Conservation (phyloP, 2,113 vertebrate genomes). For the Echinops telfairi region DNA sequence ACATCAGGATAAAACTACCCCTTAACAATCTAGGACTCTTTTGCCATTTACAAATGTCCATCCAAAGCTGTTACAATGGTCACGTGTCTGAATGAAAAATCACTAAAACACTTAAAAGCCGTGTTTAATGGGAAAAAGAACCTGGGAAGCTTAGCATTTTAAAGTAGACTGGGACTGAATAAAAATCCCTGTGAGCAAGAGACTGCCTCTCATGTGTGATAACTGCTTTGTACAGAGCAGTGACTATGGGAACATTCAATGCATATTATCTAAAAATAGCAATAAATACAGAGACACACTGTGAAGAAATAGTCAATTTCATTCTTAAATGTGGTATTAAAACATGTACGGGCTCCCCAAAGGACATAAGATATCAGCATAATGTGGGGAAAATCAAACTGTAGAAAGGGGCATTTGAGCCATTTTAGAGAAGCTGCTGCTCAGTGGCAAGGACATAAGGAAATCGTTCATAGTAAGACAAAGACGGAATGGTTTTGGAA, state of each 20-base stretch:
- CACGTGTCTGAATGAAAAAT: conserved; percentile 9
- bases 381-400: conserved; percentile 62
- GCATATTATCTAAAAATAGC: conserved; percentile 55
- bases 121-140: conserved; percentile 28
- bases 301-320: conserved; percentile 61
- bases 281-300: conserved; percentile 35
- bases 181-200: conserved; percentile 52
- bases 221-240: conserved; percentile 49
- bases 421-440: conserved; percentile 35
- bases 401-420: conserved; percentile 33
- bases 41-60: conserved; percentile 63
- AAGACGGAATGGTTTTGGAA: conserved; percentile 61
- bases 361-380: conserved; percentile 35
- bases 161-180: conserved; percentile 54
- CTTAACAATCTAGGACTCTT: conserved; percentile 39
- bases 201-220: conserved; percentile 31
- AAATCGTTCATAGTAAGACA: conserved; percentile 66
- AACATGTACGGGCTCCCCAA: conserved; percentile 62
- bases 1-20: conserved; percentile 57
- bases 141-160: conserved; percentile 61
- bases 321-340: conserved; percentile 68
- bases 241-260: conserved; percentile 55
- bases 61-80: conserved; percentile 43
- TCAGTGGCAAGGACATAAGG: conserved; percentile 42
- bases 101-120: conserved; percentile 58